phyloP scores from a whole-genome alignment of 2,113 vertebrate genomes.

The Saccopteryx leptura region DNA sequence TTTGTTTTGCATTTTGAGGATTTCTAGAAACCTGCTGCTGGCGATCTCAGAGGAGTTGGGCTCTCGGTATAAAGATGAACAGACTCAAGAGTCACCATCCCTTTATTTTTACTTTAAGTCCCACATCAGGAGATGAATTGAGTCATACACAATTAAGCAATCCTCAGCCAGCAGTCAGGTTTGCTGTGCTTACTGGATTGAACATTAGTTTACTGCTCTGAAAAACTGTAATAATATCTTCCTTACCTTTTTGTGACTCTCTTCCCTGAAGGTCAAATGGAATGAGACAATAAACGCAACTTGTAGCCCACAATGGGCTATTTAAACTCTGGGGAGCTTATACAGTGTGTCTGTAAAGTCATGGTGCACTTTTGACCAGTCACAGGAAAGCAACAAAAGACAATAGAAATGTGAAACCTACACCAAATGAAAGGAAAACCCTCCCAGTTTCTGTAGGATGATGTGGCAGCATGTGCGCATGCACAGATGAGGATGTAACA shows the following conservation, averaged over 20 bases:
- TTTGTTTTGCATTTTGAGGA: not conserved
- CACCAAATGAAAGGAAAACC: too few relatives aligned
- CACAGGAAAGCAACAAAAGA: too few relatives aligned
- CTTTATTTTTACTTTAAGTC: not conserved
- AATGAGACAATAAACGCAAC: constrained; percentile 21
- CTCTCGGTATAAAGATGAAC: not conserved
- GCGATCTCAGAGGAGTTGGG: not conserved
- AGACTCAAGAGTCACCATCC: not conserved
- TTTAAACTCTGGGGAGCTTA: not conserved
- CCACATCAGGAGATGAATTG: not conserved
- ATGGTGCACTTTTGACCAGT: too few relatives aligned
- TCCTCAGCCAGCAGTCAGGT: not conserved
- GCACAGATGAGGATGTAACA: too few relatives aligned
- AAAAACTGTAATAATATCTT: not conserved
- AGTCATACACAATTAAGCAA: not conserved
- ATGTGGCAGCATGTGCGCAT: too few relatives aligned
- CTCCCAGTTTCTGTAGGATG: too few relatives aligned
- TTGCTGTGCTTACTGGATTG: not conserved
- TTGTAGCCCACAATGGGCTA: not conserved
- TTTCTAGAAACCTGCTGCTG: not conserved
- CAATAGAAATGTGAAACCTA: too few relatives aligned
- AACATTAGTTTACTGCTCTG: not conserved
- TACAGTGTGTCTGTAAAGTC: too few relatives aligned
- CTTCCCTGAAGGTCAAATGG: constrained; percentile 12
- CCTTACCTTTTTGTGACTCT: not conserved